A percentile compares a stretch with the other conserved stretches of the same genome.
Evolutionary conservation across 2,797 vertebrate genomes (phyloP).

Genomic region (Pampus argenteus): DNA sequence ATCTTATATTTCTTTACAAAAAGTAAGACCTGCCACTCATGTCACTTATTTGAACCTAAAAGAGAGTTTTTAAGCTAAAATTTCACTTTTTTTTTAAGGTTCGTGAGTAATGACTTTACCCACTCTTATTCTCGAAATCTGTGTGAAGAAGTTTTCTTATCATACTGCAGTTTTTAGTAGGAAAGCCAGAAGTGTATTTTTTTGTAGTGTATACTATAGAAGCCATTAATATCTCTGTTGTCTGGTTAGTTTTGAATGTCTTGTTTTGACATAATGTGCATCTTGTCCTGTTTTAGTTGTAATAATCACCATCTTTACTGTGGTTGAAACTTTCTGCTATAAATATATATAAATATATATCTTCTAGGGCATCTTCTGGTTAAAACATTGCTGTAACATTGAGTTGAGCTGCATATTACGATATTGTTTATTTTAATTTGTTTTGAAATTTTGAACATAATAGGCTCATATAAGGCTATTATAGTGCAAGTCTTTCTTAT

Average conservation of each 20-base stretch:
- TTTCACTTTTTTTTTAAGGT: not conserved
- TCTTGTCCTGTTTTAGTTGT: constrained; percentile 21
- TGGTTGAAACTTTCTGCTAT: not conserved
- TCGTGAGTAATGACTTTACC: not conserved
- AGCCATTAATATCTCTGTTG: constrained; percentile 16
- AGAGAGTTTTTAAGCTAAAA: constrained; percentile 2
- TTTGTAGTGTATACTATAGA: constrained; percentile 18
- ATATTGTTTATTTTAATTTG: not conserved
- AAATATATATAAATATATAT: constrained; percentile 22
- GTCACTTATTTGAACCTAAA: not conserved
- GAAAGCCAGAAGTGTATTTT: constrained; percentile 23
- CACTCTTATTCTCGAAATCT: not conserved
- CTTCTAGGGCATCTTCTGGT: constrained; percentile 18
- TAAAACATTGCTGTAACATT: constrained; percentile 21
- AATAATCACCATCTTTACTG: not conserved
- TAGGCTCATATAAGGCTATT: not conserved
- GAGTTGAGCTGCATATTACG: constrained; percentile 9
- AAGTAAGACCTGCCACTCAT: not conserved
- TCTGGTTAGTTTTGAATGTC: constrained; percentile 13
- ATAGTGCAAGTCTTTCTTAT: not conserved
- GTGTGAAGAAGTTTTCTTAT: constrained; percentile 1
- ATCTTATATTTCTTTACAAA: not conserved
- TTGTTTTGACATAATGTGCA: too few species aligned
- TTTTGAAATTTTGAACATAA: not conserved
- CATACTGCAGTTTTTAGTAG: constrained; percentile 5